These are phyloP conservation scores for Cebus imitator DNA, from an alignment of 2,113 vertebrate species.

Conservation along the genomic window DNA sequence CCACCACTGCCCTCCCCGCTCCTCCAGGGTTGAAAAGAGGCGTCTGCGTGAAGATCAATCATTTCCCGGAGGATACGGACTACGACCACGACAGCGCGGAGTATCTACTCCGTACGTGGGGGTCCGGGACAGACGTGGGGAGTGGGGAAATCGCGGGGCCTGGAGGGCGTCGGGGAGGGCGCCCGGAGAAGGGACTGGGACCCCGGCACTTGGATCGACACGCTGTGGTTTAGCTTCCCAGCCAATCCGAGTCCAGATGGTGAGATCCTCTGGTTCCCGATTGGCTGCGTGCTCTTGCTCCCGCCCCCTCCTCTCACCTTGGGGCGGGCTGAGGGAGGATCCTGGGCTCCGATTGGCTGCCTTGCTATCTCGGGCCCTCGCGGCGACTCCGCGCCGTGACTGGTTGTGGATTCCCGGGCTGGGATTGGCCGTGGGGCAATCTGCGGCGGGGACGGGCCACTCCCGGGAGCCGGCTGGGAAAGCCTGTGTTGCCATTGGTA, in stretches of 20 bases:
- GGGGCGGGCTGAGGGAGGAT: not conserved
- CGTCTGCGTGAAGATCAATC: constrained; percentile 95
- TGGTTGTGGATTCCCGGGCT: not conserved
- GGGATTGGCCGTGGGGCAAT: constrained; percentile 32
- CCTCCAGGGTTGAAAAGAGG: constrained; percentile 92
- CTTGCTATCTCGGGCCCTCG: not conserved
- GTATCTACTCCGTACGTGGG: constrained; percentile 91
- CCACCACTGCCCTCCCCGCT: not conserved
- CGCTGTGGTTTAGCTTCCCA: not conserved
- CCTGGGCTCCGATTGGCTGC: constrained; percentile 1
- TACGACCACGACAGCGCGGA: constrained; percentile 96
- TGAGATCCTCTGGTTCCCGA: not conserved
- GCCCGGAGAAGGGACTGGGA: not conserved
- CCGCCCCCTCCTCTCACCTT: constrained; percentile 17
- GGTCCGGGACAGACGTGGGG: not conserved
- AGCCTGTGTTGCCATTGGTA: constrained; percentile 23
- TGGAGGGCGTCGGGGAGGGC: not conserved
- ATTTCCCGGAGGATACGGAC: constrained; percentile 96
- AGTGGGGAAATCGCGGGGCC: not conserved
- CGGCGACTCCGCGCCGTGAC: not conserved
- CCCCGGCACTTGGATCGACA: not conserved
- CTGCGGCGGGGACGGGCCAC: not conserved
- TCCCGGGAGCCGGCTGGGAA: not conserved
- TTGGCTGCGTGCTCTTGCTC: not conserved
- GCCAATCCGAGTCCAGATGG: not conserved